Evolutionary conservation across 2,888 invertebrate species (phyloP), one percentile per base, ranked within the genome.

Genomic region (Caenorhabditis macrosperma): DNA sequence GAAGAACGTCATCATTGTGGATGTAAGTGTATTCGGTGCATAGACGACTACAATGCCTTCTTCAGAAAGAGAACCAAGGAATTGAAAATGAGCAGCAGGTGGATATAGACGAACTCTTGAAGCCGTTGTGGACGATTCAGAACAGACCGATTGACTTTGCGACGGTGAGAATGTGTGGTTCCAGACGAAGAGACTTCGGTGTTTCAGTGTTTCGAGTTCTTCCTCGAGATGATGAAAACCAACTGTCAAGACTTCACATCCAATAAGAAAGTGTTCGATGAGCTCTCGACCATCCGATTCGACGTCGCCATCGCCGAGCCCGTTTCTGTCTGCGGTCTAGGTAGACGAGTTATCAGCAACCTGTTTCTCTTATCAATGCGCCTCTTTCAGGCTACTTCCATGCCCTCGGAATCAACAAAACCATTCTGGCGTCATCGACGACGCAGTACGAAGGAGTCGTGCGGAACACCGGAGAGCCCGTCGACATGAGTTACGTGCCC

Each of bases 281-380:
- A 64, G 17, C 48, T 77, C 46, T 46, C 3, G 50, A 22, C 50
- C 46, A 30, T 74, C 59, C 17, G 38, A 38, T 78, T 78, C 22
- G 78, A 78, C 52, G 78, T 78, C 4, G 72, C 67, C 7, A 78
- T 78, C 26, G n/a, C 67, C 22, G 78, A 78, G 48, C 78, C 78
- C 4, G 4, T 78, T 1, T 55, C 71, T 17, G 44, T 67, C 26
- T 78, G 78, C 41, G 78, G 78, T 17, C 35, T 72, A 9, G 66
- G 67, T 77, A n/a, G n/a, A n/a, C n/a, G n/a, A n/a, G n/a, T n/a
- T n/a, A n/a, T n/a, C n/a, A n/a, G n/a, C n/a, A n/a, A n/a, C n/a
- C n/a, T n/a, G n/a, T n/a, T n/a, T n/a, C n/a, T n/a, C n/a, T n/a
- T n/a, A n/a, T n/a, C n/a, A n/a, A n/a, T n/a, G n/a, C n/a, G 15